Percentiles rank a stretch among this genome's conserved stretches.
Conservation (phyloP, 2,888 invertebrate species). For the Cantharis lateralis region DNA sequence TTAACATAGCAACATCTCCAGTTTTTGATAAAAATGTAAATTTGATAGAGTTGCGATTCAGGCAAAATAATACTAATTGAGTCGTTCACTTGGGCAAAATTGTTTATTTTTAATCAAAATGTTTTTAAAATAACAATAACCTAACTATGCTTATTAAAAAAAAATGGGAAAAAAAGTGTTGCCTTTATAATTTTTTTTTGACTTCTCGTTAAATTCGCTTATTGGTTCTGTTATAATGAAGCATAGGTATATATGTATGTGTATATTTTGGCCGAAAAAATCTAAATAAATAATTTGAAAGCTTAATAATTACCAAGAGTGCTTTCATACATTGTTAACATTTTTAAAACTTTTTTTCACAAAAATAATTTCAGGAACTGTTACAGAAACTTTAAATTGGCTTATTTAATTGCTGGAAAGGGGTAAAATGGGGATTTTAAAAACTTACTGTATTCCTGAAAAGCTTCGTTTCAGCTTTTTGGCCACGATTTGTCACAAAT, state of each 20-base stretch:
- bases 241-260: no score
- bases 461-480: slow-evolving; percentile 12
- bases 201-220: background rate
- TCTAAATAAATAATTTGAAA: background rate
- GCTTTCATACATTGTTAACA: background rate
- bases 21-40: background rate
- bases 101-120: background rate
- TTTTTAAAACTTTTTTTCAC: background rate
- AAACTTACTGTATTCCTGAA: background rate
- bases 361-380: background rate
- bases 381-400: background rate
- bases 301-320: background rate
- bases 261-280: background rate
- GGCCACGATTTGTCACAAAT: slow-evolving; percentile 1
- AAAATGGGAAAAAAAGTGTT: background rate
- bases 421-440: background rate
- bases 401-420: background rate
- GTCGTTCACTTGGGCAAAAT: background rate
- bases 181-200: background rate
- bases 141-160: no score
- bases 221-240: background rate
- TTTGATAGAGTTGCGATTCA: background rate
- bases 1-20: background rate
- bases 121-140: background rate
- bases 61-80: background rate